Conservation (phyloP, 2,797 vertebrate species). For the Sebastes vulpes region DNA sequence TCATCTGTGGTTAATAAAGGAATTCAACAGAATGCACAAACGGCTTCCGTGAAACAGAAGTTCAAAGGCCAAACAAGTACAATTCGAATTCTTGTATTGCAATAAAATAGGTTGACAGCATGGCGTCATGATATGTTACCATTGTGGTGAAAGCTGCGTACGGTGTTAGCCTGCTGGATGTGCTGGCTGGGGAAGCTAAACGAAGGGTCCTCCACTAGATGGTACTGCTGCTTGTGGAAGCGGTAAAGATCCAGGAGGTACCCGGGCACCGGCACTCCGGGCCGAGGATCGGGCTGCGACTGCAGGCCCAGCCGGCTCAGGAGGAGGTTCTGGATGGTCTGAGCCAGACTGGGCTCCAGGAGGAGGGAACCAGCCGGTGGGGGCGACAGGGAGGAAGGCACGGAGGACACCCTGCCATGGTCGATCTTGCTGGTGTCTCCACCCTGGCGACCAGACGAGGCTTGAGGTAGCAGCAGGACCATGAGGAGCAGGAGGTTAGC, state of each 20-base stretch:
- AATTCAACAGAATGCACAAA: background rate
- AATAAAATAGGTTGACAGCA: background rate
- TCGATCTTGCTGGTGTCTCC: conserved; percentile 75
- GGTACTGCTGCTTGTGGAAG: conserved; percentile 87
- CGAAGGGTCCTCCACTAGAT: conserved; percentile 82
- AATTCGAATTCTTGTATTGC: background rate
- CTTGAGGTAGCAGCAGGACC: conserved; percentile 89
- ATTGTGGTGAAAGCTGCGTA: conserved; percentile 88
- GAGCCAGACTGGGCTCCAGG: conserved; percentile 78
- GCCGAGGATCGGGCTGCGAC: conserved; percentile 81
- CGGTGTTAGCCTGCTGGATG: conserved; percentile 87
- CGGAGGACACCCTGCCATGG: conserved; percentile 61
- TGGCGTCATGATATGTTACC: conserved; percentile 75
- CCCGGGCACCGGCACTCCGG: conserved; percentile 79
- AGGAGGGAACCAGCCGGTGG: conserved; percentile 29
- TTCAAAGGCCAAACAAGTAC: background rate
- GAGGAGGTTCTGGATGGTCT: conserved; percentile 86
- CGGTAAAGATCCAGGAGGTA: conserved; percentile 89
- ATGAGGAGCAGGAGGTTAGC: conserved; percentile 90
- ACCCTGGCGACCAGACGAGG: conserved; percentile 84
- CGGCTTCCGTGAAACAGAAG: background rate
- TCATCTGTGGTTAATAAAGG: conserved; percentile 10
- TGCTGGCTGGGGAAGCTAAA: conserved; percentile 86
- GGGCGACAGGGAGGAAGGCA: conserved; percentile 29
- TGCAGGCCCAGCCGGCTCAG: conserved; percentile 86